These are phyloP conservation scores for Erynnis tages DNA, from an alignment of 2,888 invertebrate species.

Conservation along the genomic window DNA sequence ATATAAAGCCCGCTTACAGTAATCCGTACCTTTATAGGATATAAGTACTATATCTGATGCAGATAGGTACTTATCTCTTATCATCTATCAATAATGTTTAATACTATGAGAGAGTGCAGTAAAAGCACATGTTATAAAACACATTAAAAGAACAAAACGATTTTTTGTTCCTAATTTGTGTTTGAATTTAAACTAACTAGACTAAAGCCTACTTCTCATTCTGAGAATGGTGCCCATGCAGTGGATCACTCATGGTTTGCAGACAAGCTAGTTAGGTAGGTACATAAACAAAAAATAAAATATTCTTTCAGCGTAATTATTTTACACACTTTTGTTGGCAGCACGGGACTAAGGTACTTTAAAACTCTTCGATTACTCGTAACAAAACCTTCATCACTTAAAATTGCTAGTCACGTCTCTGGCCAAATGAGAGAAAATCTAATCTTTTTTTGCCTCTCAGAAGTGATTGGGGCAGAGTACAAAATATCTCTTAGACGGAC, in stretches of 20 bases:
- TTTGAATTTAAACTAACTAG: no score
- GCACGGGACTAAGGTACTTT: not conserved
- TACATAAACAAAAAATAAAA: not conserved
- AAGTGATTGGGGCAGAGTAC: conserved; percentile 60
- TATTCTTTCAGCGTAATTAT: not conserved
- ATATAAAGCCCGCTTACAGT: conserved; percentile 43
- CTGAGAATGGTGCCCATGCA: no score
- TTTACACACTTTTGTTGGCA: not conserved
- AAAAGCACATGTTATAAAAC: no score
- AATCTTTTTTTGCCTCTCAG: conserved; percentile 59
- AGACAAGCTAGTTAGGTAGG: no score
- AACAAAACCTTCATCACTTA: conserved; percentile 57
- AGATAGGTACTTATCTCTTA: not conserved
- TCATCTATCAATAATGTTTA: not conserved
- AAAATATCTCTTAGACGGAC: conserved; percentile 54
- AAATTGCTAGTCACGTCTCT: conserved; percentile 61
- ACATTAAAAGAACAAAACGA: no score
- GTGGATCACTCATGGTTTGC: no score
- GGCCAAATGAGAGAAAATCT: conserved; percentile 70
- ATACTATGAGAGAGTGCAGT: no score
- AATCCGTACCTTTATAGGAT: conserved; percentile 35
- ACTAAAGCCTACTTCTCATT: no score
- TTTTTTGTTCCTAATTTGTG: no score
- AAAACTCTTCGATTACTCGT: conserved; percentile 31
- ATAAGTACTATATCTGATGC: not conserved